Conservation (phyloP, 2,888 invertebrate genomes). For the Ennomos quercinarius region DNA sequence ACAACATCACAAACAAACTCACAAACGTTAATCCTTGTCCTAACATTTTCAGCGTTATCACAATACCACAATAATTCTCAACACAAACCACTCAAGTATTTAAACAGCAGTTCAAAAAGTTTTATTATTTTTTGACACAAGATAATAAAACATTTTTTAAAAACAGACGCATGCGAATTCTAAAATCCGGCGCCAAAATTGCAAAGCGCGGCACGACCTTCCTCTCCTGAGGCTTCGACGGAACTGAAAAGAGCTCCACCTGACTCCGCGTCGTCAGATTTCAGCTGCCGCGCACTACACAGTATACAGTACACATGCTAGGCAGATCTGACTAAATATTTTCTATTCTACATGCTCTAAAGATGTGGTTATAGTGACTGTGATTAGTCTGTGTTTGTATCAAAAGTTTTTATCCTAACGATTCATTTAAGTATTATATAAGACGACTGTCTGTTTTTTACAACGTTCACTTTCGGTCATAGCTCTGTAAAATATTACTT, state of each 20-base stretch:
- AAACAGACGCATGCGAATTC: conserved; percentile 29
- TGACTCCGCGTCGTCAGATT: conserved; percentile 38
- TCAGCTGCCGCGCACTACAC: conserved; percentile 29
- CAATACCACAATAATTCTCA: conserved; percentile 51
- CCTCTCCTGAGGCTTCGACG: conserved; percentile 36
- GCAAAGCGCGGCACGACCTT: conserved; percentile 24
- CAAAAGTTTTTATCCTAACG: conserved; percentile 2
- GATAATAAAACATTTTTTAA: conserved; percentile 30
- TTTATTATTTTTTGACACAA: conserved; percentile 6
- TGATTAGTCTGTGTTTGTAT: conserved; percentile 19
- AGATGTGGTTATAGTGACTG: neutral
- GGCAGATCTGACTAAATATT: conserved; percentile 4
- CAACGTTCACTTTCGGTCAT: conserved; percentile 3
- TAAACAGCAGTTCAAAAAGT: conserved; percentile 15
- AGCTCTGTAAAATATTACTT: conserved; percentile 10
- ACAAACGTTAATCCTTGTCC: conserved; percentile 56
- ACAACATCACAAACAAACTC: conserved; percentile 61
- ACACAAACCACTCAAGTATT: conserved; percentile 40
- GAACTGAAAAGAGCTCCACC: conserved; percentile 44
- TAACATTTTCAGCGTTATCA: conserved; percentile 56
- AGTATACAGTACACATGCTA: conserved; percentile 30
- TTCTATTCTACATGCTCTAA: conserved; percentile 8
- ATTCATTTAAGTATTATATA: conserved; percentile 11
- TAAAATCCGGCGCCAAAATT: conserved; percentile 30
- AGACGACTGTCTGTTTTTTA: conserved; percentile 10